phyloP scores from a whole-genome alignment of 1,140 invertebrate genomes.

The Euura lappo region DNA sequence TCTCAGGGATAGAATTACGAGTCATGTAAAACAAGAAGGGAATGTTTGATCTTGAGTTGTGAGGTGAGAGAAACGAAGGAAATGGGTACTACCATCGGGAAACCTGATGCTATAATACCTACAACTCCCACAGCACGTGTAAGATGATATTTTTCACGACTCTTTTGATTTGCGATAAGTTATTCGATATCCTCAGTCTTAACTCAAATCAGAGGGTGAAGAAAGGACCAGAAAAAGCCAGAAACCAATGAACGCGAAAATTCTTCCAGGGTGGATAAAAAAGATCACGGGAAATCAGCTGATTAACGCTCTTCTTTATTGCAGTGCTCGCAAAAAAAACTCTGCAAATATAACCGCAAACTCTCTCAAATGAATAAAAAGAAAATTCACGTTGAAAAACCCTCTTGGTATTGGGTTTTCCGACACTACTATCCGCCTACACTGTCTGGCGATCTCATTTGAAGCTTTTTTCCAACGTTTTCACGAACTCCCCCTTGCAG shows the following conservation, averaged over 20 bases:
- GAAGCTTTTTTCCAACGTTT: not conserved
- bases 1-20: not conserved
- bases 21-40: not conserved
- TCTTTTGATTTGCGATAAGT: not conserved
- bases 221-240: no score
- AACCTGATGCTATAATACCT: not conserved
- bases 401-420: not conserved
- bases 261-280: no score
- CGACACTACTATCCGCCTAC: not conserved
- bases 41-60: not conserved
- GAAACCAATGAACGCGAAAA: no score
- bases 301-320: no score
- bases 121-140: not conserved
- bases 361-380: not conserved
- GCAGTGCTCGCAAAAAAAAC: no score
- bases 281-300: no score
- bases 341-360: no score
- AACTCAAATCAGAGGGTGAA: no score
- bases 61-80: not conserved
- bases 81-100: not conserved
- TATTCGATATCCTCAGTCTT: not conserved
- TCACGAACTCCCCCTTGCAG: not conserved
- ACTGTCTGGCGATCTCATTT: not conserved
- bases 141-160: not conserved
- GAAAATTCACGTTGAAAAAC: not conserved